Base-by-base conservation (phyloP, 2,888 invertebrate genomes). In the Augochlorella aurata region DNA sequence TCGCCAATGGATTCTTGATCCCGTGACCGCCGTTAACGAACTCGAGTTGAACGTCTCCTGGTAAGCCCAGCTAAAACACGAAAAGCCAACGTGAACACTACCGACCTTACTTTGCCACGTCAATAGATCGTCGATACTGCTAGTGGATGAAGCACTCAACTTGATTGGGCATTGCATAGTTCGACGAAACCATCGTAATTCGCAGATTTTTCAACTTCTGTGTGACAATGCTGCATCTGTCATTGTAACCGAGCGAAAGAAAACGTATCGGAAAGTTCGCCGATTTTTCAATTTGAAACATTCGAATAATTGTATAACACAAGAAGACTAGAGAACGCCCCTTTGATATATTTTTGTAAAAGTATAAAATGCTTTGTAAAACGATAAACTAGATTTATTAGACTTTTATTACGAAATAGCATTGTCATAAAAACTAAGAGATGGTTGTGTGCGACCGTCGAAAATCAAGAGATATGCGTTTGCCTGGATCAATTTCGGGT, bases 21-120 rank as follows among this genome's bases (percentile, higher is more conserved):
- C 99, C 99, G 93, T 99, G 98, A 21, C 99, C 99, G 77, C 99
- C 99, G 92, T 99, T 99, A 54, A 99, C 98, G 93, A 98, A 99
- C 94, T 99, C 99, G 90, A 99, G 94, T 82, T 97, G 97, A 66
- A 97, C 96, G 93, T 98, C 98, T 73, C 97, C 96, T 44, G 98
- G 97, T 71, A 98, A 94, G 87, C 98, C 98, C 95, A 98, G 95
- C 98, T 98, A 95, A 38, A 16, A 10, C 10, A 29, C 12, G 18
- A n/a, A 38, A 65, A 44, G n/a, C 18, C n/a, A 65, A 21, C 9
- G 7, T 49, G 10, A 21, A n/a, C 18, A 74, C 66, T 24, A 12
- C 45, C n/a, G 45, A 5, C 18, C 38, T 38, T 38, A 7, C n/a
- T 18, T 9, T n/a, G 50, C 14, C 24, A 24, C 24, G 24, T 12